phyloP scores from a whole-genome alignment of 1,140 invertebrate genomes.

The Monochamus saltuarius region DNA sequence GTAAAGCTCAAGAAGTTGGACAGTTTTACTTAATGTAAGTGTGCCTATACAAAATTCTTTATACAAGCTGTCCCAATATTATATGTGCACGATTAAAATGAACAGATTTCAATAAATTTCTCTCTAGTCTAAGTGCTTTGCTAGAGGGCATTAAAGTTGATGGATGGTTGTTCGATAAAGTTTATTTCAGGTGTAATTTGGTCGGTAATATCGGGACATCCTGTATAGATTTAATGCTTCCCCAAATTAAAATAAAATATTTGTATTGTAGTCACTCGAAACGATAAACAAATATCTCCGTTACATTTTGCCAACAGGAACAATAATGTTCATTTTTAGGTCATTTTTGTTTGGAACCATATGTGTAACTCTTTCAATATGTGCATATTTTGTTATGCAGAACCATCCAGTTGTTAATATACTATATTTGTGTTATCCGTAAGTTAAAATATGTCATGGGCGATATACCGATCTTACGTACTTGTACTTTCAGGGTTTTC shows the following conservation, averaged over 20 bases:
- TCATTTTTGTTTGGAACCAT: constrained; percentile 41
- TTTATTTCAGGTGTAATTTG: too few species aligned
- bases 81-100: too few species aligned
- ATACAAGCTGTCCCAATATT: too few species aligned
- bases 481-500: constrained; percentile 64
- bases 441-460: constrained; percentile 57
- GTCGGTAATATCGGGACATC: too few species aligned
- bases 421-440: constrained; percentile 87
- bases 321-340: constrained; percentile 32
- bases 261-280: too few species aligned
- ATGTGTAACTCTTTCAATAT: constrained; percentile 63
- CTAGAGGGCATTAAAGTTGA: too few species aligned
- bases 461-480: not conserved
- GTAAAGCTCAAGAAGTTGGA: constrained; percentile 29
- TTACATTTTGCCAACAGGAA: constrained; percentile 8
- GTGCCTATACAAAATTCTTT: not conserved
- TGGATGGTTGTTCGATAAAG: too few species aligned
- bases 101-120: too few species aligned
- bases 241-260: too few species aligned
- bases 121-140: too few species aligned
- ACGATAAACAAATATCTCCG: too few species aligned
- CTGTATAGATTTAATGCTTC: too few species aligned
- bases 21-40: constrained; percentile 29
- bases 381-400: constrained; percentile 70
- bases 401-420: constrained; percentile 73